Evolutionary conservation across 2,888 invertebrate genomes (phyloP), one percentile per base, ranked within the genome.

Genomic region (Hydriomena furcata): DNA sequence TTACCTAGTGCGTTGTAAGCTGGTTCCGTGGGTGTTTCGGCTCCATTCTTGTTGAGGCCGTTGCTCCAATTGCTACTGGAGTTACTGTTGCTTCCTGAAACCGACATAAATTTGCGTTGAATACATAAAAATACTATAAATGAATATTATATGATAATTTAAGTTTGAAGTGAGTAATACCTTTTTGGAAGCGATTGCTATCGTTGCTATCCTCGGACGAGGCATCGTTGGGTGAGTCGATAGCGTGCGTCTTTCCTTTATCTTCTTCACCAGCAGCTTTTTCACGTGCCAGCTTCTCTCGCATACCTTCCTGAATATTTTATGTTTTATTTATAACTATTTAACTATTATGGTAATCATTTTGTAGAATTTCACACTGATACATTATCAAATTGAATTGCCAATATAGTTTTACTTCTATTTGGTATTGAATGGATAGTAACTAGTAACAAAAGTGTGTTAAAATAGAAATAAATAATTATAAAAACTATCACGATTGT

Each of bases 121-220:
- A 2, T 17, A 3, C 4, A 17, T 17, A 17, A 3, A 17, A 2
- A 17, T 17, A 17, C 17, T 17, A 17, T n/a, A n/a, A n/a, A n/a
- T n/a, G n/a, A n/a, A n/a, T n/a, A n/a, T n/a, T n/a, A n/a, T n/a
- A n/a, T n/a, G n/a, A n/a, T n/a, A n/a, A n/a, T n/a, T n/a, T n/a
- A n/a, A n/a, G n/a, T n/a, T n/a, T n/a, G n/a, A n/a, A n/a, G n/a
- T n/a, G n/a, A n/a, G n/a, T n/a, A n/a, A n/a, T 8, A 43, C 94
- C 94, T 82, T 95, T 94, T 70, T 93, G 94, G 65, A 89, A 93
- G 50, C 94, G 93, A 76, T 95, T 95, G 73, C 96, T 96, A 70
- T 98, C 98, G 73, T 97, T 98, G 79, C 97, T 97, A 73, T 97
- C 97, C 77, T 98, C 97, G 0, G 97, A 97, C 65, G 97, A 97